Evolutionary conservation across 2,888 invertebrate genomes (phyloP).

Genomic region (Diabrotica balteata): DNA sequence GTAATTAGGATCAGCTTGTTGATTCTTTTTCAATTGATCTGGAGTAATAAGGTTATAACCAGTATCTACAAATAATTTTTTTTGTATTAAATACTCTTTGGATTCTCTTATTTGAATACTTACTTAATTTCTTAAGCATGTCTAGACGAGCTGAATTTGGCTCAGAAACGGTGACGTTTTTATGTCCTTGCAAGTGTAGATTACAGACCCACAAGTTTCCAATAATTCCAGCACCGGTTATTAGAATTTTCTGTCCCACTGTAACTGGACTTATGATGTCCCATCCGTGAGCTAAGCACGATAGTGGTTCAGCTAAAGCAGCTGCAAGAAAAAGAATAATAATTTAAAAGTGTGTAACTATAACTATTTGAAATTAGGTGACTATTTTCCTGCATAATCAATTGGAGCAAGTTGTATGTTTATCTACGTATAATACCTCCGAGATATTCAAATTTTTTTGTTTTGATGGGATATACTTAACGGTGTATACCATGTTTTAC

Average conservation of each 20-base stretch:
- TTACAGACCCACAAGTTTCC: conserved; percentile 73
- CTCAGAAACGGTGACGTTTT: conserved; percentile 74
- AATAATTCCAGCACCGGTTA: conserved; percentile 77
- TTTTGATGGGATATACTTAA: too few species aligned
- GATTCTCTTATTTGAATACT: conserved; percentile 9
- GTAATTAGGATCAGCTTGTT: conserved; percentile 56
- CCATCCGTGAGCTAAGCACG: conserved; percentile 75
- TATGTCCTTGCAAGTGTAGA: conserved; percentile 73
- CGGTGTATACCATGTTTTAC: too few species aligned
- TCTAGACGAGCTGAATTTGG: conserved; percentile 65
- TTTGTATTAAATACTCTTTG: neutral
- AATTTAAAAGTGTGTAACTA: too few species aligned
- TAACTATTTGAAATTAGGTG: too few species aligned
- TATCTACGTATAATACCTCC: too few species aligned
- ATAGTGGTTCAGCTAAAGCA: conserved; percentile 73
- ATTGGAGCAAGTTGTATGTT: too few species aligned
- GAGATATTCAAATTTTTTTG: too few species aligned
- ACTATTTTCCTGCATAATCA: too few species aligned
- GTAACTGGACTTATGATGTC: conserved; percentile 68
- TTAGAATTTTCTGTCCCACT: conserved; percentile 68
- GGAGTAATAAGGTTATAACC: conserved; percentile 68
- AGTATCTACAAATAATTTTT: conserved; percentile 61
- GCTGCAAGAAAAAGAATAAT: conserved; percentile 57
- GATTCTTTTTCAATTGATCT: conserved; percentile 61
- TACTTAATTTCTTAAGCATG: conserved; percentile 64